Conservation (phyloP, 2,113 vertebrate genomes). For the Oxyura jamaicensis region DNA sequence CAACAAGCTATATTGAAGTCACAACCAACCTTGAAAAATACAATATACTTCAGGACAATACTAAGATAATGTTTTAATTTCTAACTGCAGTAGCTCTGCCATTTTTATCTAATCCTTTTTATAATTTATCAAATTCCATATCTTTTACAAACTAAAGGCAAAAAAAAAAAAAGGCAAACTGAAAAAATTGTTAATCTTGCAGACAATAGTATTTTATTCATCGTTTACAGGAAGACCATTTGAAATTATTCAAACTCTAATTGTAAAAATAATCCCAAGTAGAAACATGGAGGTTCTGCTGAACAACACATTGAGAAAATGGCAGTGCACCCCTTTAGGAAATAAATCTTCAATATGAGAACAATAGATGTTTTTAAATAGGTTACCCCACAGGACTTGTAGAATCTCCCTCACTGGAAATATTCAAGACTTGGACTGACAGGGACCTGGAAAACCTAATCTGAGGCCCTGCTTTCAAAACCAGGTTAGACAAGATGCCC, state of each 20-base stretch:
- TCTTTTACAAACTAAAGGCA: too few relatives aligned
- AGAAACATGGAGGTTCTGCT: background rate
- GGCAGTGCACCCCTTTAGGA: background rate
- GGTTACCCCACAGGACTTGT: background rate
- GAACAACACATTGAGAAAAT: background rate
- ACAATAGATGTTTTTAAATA: background rate
- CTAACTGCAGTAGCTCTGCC: background rate
- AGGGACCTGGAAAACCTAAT: background rate
- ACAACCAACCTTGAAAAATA: background rate
- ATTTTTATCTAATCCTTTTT: background rate
- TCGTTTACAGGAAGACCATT: background rate
- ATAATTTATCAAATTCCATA: background rate
- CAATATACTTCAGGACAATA: background rate
- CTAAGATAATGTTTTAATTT: background rate
- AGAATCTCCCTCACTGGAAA: background rate
- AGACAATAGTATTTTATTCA: background rate
- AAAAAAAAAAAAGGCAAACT: background rate
- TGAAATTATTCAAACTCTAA: background rate
- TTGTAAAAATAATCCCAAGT: background rate
- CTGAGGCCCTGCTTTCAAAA: background rate
- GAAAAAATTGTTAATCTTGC: background rate
- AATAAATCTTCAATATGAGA: background rate
- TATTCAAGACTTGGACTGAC: background rate
- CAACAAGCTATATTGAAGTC: background rate
- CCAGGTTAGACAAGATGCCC: background rate